phyloP scores from a whole-genome alignment of 2,113 vertebrate species.

The Paedocypris sp. region DNA sequence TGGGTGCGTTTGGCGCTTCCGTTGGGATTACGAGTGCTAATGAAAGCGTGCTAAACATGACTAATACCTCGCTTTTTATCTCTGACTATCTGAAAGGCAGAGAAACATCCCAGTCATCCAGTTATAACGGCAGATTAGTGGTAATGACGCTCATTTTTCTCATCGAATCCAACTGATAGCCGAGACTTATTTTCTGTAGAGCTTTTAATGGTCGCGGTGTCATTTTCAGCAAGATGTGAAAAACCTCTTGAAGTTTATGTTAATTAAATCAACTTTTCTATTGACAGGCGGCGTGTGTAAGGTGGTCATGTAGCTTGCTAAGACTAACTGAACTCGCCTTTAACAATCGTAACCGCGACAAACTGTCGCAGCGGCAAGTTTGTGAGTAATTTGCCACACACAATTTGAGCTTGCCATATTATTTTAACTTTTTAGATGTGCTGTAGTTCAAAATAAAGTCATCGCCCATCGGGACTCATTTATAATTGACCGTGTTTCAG shows the following conservation, averaged over 20 bases:
- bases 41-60: slow-evolving; percentile 8
- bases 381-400: not conserved
- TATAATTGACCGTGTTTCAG: slow-evolving; percentile 1
- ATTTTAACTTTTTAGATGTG: not conserved
- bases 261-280: too few relatives aligned
- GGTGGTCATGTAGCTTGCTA: too few relatives aligned
- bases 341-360: not conserved
- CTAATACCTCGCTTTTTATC: slow-evolving; percentile 3
- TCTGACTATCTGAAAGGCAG: not conserved
- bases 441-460: slow-evolving; percentile 11
- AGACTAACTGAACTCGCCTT: not conserved
- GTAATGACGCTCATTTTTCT: slow-evolving; percentile 9
- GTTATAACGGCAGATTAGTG: slow-evolving; percentile 11
- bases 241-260: too few relatives aligned
- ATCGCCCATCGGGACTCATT: not conserved
- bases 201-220: not conserved
- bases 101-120: slow-evolving; percentile 16
- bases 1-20: slow-evolving; percentile 1
- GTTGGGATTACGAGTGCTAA: slow-evolving; percentile 12
- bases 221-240: not conserved
- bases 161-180: not conserved
- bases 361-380: not conserved
- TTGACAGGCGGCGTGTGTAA: too few relatives aligned
- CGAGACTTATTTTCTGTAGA: not conserved
- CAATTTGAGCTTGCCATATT: not conserved